These are phyloP conservation scores for Hipposideros armiger DNA, from an alignment of 2,113 vertebrate genomes.

Conservation along the genomic window DNA sequence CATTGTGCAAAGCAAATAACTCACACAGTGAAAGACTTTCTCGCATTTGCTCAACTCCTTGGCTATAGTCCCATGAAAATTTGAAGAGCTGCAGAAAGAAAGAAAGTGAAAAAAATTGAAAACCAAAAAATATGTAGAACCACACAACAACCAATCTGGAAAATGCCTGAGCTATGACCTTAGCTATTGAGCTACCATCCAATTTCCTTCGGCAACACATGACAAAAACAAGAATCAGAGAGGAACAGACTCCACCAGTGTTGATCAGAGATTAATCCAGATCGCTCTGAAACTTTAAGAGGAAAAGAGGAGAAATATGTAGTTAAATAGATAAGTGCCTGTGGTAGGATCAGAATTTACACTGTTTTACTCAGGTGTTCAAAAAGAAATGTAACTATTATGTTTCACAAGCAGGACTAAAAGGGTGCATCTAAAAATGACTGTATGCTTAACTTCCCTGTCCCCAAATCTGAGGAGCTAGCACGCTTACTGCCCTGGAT, in stretches of 20 bases:
- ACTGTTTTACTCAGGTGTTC: not conserved
- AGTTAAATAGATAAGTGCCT: not conserved
- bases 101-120: constrained; percentile 48
- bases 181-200: not conserved
- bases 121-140: not conserved
- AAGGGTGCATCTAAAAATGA: not conserved
- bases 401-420: not conserved
- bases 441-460: not conserved
- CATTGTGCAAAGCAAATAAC: constrained; percentile 23
- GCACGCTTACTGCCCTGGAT: not conserved
- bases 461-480: not conserved
- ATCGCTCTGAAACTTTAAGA: not conserved
- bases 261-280: not conserved
- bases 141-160: not conserved
- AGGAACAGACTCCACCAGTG: not conserved
- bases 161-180: not conserved
- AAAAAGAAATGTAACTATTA: not conserved
- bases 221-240: not conserved
- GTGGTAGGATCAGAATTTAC: not conserved
- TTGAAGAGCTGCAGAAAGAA: constrained; percentile 46
- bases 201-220: not conserved
- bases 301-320: not conserved
- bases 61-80: constrained; percentile 15
- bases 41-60: constrained; percentile 40
- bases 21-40: not conserved